phyloP scores from a whole-genome alignment of 2,113 vertebrate genomes.

The Azemiops feae region DNA sequence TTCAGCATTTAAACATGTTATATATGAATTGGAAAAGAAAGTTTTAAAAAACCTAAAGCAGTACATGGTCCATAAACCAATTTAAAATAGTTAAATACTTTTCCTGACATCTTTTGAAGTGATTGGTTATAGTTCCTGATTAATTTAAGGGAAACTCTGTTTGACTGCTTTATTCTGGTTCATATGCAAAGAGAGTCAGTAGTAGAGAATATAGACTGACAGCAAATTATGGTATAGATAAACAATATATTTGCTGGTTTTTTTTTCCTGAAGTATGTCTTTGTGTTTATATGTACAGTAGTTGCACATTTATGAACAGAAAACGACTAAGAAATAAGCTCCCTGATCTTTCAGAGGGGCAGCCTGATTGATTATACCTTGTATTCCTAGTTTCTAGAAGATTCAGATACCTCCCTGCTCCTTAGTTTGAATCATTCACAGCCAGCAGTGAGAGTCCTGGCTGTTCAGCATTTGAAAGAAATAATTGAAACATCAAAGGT shows the following conservation, averaged over 20 bases:
- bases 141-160: not conserved
- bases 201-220: not conserved
- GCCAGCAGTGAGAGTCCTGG: slow-evolving; percentile 79
- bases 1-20: not conserved
- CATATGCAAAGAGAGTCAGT: not conserved
- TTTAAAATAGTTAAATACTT: not conserved
- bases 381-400: slow-evolving; percentile 79
- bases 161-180: not conserved
- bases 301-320: not conserved
- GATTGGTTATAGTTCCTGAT: not conserved
- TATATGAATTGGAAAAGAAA: not conserved
- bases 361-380: slow-evolving; percentile 41
- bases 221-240: not conserved
- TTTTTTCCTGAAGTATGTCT: not conserved
- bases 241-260: not conserved
- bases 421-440: slow-evolving; percentile 93
- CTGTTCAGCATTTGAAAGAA: slow-evolving; percentile 82
- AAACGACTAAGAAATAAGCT: not conserved
- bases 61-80: not conserved
- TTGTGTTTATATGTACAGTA: not conserved
- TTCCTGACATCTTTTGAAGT: not conserved
- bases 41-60: not conserved
- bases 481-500: slow-evolving; percentile 79
- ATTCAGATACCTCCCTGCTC: slow-evolving; percentile 86
- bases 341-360: not conserved